Evolutionary conservation across 1,140 invertebrate species (phyloP), one percentile per base, ranked within the genome.

Genomic region (Drosophila erecta): DNA sequence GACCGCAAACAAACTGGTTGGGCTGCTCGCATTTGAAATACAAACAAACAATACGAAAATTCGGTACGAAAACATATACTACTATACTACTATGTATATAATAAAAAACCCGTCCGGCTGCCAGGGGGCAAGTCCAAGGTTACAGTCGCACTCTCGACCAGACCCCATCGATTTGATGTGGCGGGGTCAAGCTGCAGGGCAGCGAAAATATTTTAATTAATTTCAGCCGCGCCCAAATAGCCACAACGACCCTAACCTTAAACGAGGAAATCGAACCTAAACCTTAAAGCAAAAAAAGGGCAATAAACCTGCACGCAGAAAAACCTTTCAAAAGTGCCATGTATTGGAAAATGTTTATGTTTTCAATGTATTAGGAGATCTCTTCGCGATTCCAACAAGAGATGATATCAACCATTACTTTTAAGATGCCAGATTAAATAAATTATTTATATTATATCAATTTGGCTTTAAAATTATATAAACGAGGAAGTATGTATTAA

Each of bases 41-140:
- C 71, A 84, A 58, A 65, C 72, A 78, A 81, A 59, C 59, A 44
- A 76, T 41, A 41, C 53, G 40, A 61, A 83, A 70, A 61, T 44
- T 11, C 56, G 64, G 44, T 35, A 40, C n/a, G 53, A 50, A 49
- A 70, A 43, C n/a, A 30, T 43, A 40, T 44, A 44, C 24, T 24
- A 24, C 24, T 24, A 24, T 24, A 24, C 24, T 4, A 4, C 24
- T 0, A 4, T 4, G 24, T 24, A 30, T 43, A 40, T 44, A 44
- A 38, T 4, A 37, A 38, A 43, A 70, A 53, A 66, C 55, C 72
- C 41, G 54, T 67, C 53, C 49, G 33, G 24, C 55, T 35, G n/a
- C 22, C 38, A 67, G 61, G 57, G 58, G 75, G 79, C 84, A 89
- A 79, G 75, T 87, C 83, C 83, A 86, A 86, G 83, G 84, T 86